Evolutionary conservation across 1,140 invertebrate species (phyloP).

Genomic region (Lysiphlebus fabarum): DNA sequence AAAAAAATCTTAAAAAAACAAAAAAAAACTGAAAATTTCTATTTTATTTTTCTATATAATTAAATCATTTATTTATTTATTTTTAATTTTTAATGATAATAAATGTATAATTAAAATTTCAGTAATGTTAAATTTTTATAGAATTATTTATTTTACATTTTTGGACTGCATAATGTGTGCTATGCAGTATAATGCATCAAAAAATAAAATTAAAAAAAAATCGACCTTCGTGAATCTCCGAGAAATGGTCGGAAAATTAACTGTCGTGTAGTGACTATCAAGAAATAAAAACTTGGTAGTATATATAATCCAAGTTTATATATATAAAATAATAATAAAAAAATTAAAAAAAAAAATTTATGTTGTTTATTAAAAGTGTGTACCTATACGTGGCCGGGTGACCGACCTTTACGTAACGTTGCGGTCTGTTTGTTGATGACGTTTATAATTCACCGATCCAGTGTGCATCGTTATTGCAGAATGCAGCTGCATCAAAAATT

Average conservation of each 20-base stretch:
- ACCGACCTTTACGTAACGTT: conserved; percentile 56
- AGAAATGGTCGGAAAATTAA: not conserved
- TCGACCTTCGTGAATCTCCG: conserved; percentile 10
- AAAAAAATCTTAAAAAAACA: no score
- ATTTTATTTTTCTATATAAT: no score
- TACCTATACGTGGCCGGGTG: conserved; percentile 45
- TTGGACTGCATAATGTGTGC: no score
- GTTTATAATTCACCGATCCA: conserved; percentile 31
- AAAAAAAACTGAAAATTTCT: no score
- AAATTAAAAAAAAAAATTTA: conserved; percentile 25
- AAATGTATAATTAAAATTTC: no score
- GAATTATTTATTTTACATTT: no score
- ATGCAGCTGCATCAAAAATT: conserved; percentile 26
- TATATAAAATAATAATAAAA: conserved; percentile 19
- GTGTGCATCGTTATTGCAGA: conserved; percentile 29
- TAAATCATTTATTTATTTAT: no score
- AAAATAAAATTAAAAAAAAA: conserved; percentile 12
- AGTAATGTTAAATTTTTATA: no score
- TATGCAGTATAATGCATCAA: no score
- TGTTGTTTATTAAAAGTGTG: not conserved
- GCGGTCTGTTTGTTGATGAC: conserved; percentile 43
- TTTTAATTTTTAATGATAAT: no score
- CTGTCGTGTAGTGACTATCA: conserved; percentile 5
- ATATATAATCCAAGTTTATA: conserved; percentile 15
- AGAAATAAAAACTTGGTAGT: conserved; percentile 22